Conservation (phyloP, 2,888 invertebrate genomes). For the Eilema caniola region DNA sequence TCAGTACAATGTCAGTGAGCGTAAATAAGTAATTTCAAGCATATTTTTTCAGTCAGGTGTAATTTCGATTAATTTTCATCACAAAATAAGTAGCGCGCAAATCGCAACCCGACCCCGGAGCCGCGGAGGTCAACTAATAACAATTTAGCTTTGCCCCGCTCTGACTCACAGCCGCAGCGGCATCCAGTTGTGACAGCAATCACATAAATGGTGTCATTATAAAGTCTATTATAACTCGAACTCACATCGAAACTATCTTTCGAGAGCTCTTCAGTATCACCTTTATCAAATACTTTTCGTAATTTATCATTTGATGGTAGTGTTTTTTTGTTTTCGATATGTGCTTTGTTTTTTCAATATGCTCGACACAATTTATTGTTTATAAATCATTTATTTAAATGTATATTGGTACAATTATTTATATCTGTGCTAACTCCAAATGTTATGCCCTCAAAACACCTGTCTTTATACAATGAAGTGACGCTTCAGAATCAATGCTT, state of each 20-base stretch:
- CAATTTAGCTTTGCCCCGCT: slow-evolving; percentile 64
- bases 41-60: slow-evolving; percentile 36
- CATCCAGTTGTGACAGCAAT: slow-evolving; percentile 51
- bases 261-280: slow-evolving; percentile 3
- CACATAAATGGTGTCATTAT: slow-evolving; percentile 35
- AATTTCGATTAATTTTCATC: slow-evolving; percentile 53
- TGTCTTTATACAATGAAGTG: slow-evolving; percentile 52
- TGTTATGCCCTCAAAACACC: slow-evolving; percentile 47
- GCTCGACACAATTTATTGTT: background rate
- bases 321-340: slow-evolving; percentile 8
- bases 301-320: slow-evolving; percentile 8
- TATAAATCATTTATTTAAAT: background rate
- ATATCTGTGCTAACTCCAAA: background rate
- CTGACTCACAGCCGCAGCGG: slow-evolving; percentile 66
- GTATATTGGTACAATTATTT: background rate
- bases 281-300: slow-evolving; percentile 3
- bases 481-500: slow-evolving; percentile 23
- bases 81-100: slow-evolving; percentile 55
- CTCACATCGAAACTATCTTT: slow-evolving; percentile 9
- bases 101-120: slow-evolving; percentile 71
- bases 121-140: slow-evolving; percentile 71
- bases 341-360: background rate
- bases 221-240: slow-evolving; percentile 17
- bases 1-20: slow-evolving; percentile 18
- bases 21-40: slow-evolving; percentile 28